Base-by-base conservation (phyloP, 2,797 vertebrate genomes). In the Chelidonichthys spinosus region DNA sequence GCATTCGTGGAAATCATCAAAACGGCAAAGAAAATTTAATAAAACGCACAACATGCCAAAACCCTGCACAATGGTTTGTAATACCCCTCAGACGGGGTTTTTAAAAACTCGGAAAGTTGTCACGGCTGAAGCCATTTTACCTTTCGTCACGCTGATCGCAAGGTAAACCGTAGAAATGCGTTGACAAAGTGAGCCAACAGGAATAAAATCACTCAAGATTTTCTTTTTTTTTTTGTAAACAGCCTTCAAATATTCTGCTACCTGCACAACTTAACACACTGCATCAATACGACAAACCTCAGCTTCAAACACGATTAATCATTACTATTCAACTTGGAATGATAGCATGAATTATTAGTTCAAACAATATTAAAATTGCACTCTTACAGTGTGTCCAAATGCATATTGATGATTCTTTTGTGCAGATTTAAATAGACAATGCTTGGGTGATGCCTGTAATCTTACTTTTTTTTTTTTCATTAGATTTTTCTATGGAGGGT, bases 1-100 rank as follows among this genome's bases (percentile, higher is more conserved):
- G 59, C 54, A 55, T 74, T 68, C 72, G 61, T 67, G 64, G 56
- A 72, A 86, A 81, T 86, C 70, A 77, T 80, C 72, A 69, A 72
- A 86, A 84, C 36, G 11, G 43, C 74, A 83, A 82, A 82, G 50
- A 79, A 25, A 25, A 25, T 25, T 25, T 25, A 86, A 84, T 71
- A 65, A 64, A 56, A 77, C 2, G 25, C 62, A 75, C 60, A 47
- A 44, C 6, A 10, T 4, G 4, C 35, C 39, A 42, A 54, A 74
- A 56, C 37, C 10, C 18, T 17, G 44, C 47, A 65, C n/a, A 35
- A 25, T 7, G 6, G 43, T 59, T 66, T 50, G 52, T 53, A 44
- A 67, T 15, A 35, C 49, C 17, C 37, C 10, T 25, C 50, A 50
- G 32, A 52, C 11, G 53, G 37, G 56, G 43, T 58, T 71, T 25